phyloP scores from a whole-genome alignment of 2,888 invertebrate species.

The Drosophila demipolita region DNA sequence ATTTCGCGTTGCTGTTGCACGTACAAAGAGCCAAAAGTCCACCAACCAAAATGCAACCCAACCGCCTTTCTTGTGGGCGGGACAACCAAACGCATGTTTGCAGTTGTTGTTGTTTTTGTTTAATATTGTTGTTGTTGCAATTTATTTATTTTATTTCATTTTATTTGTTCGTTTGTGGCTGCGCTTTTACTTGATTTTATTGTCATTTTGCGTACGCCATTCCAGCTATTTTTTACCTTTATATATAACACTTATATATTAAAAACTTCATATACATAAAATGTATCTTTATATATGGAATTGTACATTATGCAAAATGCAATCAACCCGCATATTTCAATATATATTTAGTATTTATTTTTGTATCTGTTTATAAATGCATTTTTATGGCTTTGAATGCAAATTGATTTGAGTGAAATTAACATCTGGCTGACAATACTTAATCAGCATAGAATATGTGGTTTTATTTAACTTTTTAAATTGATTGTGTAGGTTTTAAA shows the following conservation, averaged over 20 bases:
- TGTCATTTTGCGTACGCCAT: slow-evolving; percentile 64
- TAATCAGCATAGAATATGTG: neutral
- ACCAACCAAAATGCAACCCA: slow-evolving; percentile 66
- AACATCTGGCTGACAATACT: neutral
- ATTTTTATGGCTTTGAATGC: neutral
- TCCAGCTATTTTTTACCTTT: slow-evolving; percentile 30
- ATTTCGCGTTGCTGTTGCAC: slow-evolving; percentile 31
- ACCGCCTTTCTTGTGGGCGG: slow-evolving; percentile 37
- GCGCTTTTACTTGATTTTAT: slow-evolving; percentile 63
- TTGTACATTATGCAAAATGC: slow-evolving; percentile 8
- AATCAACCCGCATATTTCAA: neutral
- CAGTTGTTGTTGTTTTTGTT: slow-evolving; percentile 14
- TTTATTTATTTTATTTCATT: slow-evolving; percentile 37
- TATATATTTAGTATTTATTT: slow-evolving; percentile 1
- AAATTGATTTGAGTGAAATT: neutral
- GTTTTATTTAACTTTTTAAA: neutral
- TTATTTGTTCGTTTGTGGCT: slow-evolving; percentile 26
- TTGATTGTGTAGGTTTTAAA: too few species aligned
- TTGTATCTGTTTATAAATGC: neutral
- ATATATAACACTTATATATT: neutral
- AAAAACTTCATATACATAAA: slow-evolving; percentile 15
- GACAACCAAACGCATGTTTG: slow-evolving; percentile 37
- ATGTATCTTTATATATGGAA: neutral
- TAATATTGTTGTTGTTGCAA: slow-evolving; percentile 28
- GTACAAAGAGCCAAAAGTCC: slow-evolving; percentile 29